Base-by-base conservation (phyloP, 1,140 invertebrate species). In the Matsumurasca onukii region DNA sequence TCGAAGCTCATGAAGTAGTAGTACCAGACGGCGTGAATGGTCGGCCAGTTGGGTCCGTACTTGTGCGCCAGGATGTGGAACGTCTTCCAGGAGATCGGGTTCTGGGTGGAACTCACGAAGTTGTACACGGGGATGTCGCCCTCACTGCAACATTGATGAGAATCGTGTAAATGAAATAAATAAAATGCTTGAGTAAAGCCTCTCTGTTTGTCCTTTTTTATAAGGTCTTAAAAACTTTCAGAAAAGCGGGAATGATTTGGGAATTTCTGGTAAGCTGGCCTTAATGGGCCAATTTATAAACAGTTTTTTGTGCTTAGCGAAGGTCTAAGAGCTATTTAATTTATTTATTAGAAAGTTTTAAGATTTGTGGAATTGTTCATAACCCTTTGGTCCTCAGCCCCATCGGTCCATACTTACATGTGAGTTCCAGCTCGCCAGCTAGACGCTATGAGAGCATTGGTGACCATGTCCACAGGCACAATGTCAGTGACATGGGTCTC, bases 401-500 rank as follows among this genome's bases (percentile, higher is more conserved):
- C 34, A 66, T 13, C 63, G 12, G 25, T 48, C 25, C 51, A 39
- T 48, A 68, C 67, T 31, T 30, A 49, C 22, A 34, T 31, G 1
- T 13, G 24, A 27, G 64, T 70, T 65, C 69, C 31, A 51, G 67
- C 61, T 49, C 39, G 70, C 62, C 39, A 73, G 13, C 89, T 89
- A 3, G 87, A 82, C 0, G 85, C 86, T 45, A 97, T 87, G 52
- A 95, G 83, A 48, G 90, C 86, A 76, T 93, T 94, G 17, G 94
- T 88, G 1, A 90, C 90, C 68, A 88, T 85, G 81, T 97, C 95
- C 0, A 92, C 93, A 0, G 95, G 95, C 29, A 97, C 89, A 2
- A 97, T 81, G 73, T 97, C 94, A 0, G 93, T 90, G 3, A 72
- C 67, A 13, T 27, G 79, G 12, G 79, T 75, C 12, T 67, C 59